These are phyloP conservation scores for Pagetopsis macropterus DNA, from an alignment of 2,797 vertebrate species.

Conservation along the genomic window DNA sequence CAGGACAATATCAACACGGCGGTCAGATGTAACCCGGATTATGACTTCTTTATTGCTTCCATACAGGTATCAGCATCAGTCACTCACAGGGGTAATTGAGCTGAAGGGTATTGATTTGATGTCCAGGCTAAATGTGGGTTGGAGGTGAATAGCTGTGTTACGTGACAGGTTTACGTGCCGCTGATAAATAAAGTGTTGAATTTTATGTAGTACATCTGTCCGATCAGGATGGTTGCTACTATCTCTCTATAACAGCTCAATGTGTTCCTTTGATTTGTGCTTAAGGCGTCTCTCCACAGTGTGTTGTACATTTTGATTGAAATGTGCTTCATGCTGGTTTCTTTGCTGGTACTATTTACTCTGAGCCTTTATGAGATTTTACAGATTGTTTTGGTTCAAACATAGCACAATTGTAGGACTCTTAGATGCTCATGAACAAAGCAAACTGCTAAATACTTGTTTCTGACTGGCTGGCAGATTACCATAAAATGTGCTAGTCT, in stretches of 20 bases:
- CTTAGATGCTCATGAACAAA: constrained; percentile 1
- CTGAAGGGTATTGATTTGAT: constrained; percentile 62
- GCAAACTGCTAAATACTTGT: background rate
- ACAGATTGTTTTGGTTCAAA: constrained; percentile 33
- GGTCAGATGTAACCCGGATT: constrained; percentile 46
- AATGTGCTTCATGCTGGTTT: constrained; percentile 2
- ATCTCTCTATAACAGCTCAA: constrained; percentile 39
- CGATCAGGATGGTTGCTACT: constrained; percentile 27
- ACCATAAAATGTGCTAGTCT: background rate
- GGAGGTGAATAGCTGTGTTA: constrained; percentile 35
- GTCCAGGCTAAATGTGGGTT: constrained; percentile 52
- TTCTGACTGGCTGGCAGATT: constrained; percentile 27
- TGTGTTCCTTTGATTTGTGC: constrained; percentile 61
- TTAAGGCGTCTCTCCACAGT: constrained; percentile 26
- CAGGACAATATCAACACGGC: constrained; percentile 24
- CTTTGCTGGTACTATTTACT: constrained; percentile 39
- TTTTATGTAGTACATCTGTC: constrained; percentile 57
- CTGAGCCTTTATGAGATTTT: constrained; percentile 1
- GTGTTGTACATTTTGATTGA: constrained; percentile 39
- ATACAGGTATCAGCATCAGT: constrained; percentile 45
- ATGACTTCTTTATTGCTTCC: constrained; percentile 54
- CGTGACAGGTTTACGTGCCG: constrained; percentile 51
- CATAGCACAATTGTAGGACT: background rate
- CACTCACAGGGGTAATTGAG: constrained; percentile 44
- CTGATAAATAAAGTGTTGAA: constrained; percentile 42